phyloP scores from a whole-genome alignment of 2,888 invertebrate species.

The Diabrotica balteata region DNA sequence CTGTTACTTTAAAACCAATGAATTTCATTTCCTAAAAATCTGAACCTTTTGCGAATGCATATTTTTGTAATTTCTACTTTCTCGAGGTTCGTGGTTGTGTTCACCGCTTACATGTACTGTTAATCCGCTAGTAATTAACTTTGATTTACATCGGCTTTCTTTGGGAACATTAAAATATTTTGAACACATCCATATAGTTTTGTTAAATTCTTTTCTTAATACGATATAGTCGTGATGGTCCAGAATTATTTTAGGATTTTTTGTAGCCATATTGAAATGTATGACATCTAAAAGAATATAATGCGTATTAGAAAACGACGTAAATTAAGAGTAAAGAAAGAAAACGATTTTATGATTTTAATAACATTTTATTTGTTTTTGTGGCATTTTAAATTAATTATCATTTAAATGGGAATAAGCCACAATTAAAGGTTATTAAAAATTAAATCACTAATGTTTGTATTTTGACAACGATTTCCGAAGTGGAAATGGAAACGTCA shows the following conservation, averaged over 20 bases:
- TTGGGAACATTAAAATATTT: constrained; percentile 39
- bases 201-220: constrained; percentile 36
- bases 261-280: constrained; percentile 41
- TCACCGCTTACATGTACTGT: constrained; percentile 45
- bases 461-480: too few species aligned
- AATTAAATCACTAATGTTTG: too few species aligned
- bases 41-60: constrained; percentile 42
- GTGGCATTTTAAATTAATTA: too few species aligned
- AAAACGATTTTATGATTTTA: too few species aligned
- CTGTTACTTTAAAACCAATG: too few species aligned
- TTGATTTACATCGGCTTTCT: constrained; percentile 45
- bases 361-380: too few species aligned
- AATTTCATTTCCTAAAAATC: constrained; percentile 29
- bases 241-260: constrained; percentile 42
- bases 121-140: constrained; percentile 45
- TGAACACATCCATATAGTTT: constrained; percentile 42
- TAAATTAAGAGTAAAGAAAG: too few species aligned
- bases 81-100: constrained; percentile 43
- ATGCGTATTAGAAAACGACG: too few species aligned
- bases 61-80: constrained; percentile 34
- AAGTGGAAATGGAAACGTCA: too few species aligned
- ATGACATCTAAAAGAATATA: constrained; percentile 34
- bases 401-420: too few species aligned
- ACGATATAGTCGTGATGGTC: constrained; percentile 39
- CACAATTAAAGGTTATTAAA: too few species aligned